Evolutionary conservation across 2,113 vertebrate species (phyloP), one percentile per base, ranked within the genome.

Genomic region (Dasyornis broadbenti): DNA sequence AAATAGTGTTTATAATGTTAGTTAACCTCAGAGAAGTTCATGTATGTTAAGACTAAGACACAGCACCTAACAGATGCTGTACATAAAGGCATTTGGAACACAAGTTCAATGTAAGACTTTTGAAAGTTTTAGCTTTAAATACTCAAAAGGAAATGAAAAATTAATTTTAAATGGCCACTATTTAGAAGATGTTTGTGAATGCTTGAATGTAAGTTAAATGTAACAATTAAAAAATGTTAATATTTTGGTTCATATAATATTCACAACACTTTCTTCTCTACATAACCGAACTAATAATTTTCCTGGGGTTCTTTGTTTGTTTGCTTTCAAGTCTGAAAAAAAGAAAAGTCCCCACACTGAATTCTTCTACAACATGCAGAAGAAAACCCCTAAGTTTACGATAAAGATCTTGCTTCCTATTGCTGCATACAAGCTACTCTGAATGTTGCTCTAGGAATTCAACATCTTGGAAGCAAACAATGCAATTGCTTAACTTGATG

Each of bases 21-120:
- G 44, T 79, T 72, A 96, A 91, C 82, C 88, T 91, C 91, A 92
- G 31, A 86, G 92, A 57, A 94, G 28, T 59, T 86, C 86, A 35
- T 37, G 49, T 35, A 76, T 86, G 86, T 91, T 87, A 75, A 75
- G 35, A 37, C 30, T 45, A 72, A 82, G 31, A 60, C 21, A 63
- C 0, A 69, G 49, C 26, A 83, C 13, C 60, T 52, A 86, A 52
- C 27, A 97, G 77, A 80, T 75, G 20, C 73, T 95, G 77, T 37
- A 86, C 61, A 79, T 50, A 72, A 91, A 94, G 82, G 54, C 56
- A 82, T 73, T 77, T 77, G 85, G 52, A 95, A 84, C 15, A 37
- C n/a, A 79, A 54, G 24, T 75, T 68, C 33, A 82, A 12, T 7
- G 21, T 22, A 40, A 56, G 13, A 50, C 27, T 84, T 92, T 6